phyloP scores from a whole-genome alignment of 1,140 invertebrate genomes.

The Drosophila parabipectinata region DNA sequence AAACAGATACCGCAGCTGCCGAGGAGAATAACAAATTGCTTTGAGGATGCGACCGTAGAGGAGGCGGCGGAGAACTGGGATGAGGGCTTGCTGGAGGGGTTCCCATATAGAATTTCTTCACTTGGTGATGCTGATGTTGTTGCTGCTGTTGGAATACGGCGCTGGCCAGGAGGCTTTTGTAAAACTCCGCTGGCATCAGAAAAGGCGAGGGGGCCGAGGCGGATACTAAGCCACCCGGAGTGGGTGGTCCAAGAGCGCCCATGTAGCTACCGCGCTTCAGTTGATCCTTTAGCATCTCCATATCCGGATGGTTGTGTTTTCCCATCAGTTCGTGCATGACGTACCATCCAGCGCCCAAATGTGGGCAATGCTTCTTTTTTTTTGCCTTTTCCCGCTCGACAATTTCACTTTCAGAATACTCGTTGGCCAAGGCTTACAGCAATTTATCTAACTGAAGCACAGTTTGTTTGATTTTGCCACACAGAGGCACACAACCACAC shows the following conservation, averaged over 20 bases:
- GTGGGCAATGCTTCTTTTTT: slow-evolving; percentile 68
- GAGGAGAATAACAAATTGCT: slow-evolving; percentile 77
- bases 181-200: slow-evolving; percentile 89
- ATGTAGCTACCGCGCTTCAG: slow-evolving; percentile 58
- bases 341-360: slow-evolving; percentile 37
- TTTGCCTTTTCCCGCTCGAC: slow-evolving; percentile 25
- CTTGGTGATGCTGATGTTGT: slow-evolving; percentile 54
- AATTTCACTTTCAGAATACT: slow-evolving; percentile 64
- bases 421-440: slow-evolving; percentile 13
- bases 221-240: slow-evolving; percentile 17
- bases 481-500: slow-evolving; percentile 15
- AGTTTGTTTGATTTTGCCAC: slow-evolving; percentile 63
- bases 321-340: slow-evolving; percentile 56
- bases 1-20: slow-evolving; percentile 51
- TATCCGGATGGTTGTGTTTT: slow-evolving; percentile 53
- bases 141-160: slow-evolving; percentile 85
- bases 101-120: slow-evolving; percentile 29
- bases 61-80: slow-evolving; percentile 16
- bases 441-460: slow-evolving; percentile 65
- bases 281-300: slow-evolving; percentile 67
- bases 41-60: slow-evolving; percentile 55
- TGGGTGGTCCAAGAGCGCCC: slow-evolving; percentile 32
- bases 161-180: slow-evolving; percentile 90
- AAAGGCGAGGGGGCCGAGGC: slow-evolving; percentile 84
- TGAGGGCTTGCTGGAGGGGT: slow-evolving; percentile 48